Conservation (phyloP, 64 coral and sea anemone species). For the Montipora sp. region DNA sequence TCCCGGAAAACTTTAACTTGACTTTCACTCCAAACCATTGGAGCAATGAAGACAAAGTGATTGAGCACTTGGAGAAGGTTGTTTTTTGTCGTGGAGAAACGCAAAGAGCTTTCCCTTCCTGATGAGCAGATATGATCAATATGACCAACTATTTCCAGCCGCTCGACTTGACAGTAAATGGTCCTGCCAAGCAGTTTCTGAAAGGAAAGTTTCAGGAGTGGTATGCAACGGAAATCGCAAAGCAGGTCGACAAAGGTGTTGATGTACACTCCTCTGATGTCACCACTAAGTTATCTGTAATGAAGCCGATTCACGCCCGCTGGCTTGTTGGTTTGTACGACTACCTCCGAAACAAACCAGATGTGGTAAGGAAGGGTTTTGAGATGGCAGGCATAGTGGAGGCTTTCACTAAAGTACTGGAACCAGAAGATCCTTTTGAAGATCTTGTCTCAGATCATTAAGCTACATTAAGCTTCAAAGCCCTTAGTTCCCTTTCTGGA, state of each 20-base stretch:
- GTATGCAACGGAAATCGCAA: slow-evolving; percentile 43
- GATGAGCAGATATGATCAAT: too few relatives aligned
- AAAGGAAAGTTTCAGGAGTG: slow-evolving; percentile 69
- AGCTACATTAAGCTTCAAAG: slow-evolving; percentile 16
- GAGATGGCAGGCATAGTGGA: slow-evolving; percentile 59
- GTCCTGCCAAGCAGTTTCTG: neutral
- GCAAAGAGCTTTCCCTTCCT: too few relatives aligned
- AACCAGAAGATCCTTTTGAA: slow-evolving; percentile 54
- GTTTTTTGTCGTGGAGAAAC: too few relatives aligned
- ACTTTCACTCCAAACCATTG: too few relatives aligned
- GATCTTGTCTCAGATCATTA: slow-evolving; percentile 44
- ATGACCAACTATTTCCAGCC: too few relatives aligned
- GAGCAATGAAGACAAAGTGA: too few relatives aligned
- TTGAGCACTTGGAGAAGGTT: too few relatives aligned
- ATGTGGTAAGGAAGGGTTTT: slow-evolving; percentile 53
- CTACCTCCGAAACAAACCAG: slow-evolving; percentile 42
- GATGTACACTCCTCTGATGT: slow-evolving; percentile 6
- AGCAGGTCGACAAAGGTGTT: neutral
- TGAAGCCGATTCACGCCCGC: slow-evolving; percentile 50
- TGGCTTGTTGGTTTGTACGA: slow-evolving; percentile 34
- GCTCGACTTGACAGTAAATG: too few relatives aligned
- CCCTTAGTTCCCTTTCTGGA: slow-evolving; percentile 10
- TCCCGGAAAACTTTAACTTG: too few relatives aligned
- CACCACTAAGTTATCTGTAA: slow-evolving; percentile 51
- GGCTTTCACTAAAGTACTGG: slow-evolving; percentile 34